Conservation (phyloP, 1,140 invertebrate genomes). For the Drosophila pseudoobscura region DNA sequence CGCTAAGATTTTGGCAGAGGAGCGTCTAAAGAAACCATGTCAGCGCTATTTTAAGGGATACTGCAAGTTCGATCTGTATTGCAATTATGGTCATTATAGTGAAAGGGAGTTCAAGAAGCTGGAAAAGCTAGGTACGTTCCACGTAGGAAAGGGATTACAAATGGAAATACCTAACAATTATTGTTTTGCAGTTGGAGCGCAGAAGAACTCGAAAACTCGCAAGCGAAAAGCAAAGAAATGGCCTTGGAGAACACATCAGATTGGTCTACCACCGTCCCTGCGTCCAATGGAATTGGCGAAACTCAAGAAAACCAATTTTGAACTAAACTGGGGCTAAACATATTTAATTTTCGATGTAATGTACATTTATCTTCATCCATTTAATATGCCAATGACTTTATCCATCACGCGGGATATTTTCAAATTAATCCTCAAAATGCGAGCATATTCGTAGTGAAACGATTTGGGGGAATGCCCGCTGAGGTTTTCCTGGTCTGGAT, state of each 20-base stretch:
- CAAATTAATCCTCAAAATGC: conserved; percentile 62
- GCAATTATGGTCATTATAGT: conserved; percentile 65
- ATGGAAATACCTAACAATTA: not conserved
- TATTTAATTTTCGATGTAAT: not conserved
- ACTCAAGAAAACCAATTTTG: conserved; percentile 31
- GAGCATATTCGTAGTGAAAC: conserved; percentile 71
- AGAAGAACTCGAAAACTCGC: conserved; percentile 21
- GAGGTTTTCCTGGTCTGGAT: conserved; percentile 69
- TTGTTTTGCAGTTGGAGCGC: conserved; percentile 1
- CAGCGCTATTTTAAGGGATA: conserved; percentile 53
- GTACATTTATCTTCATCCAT: conserved; percentile 30
- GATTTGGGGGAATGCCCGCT: conserved; percentile 70
- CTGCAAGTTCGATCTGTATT: conserved; percentile 69
- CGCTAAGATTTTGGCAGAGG: conserved; percentile 40
- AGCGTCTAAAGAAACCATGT: conserved; percentile 59
- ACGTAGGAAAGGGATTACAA: not conserved
- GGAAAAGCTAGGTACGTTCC: conserved; percentile 48
- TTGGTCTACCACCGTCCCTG: conserved; percentile 54
- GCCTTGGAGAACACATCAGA: conserved; percentile 17
- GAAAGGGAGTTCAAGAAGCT: conserved; percentile 55
- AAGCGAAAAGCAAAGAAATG: conserved; percentile 14
- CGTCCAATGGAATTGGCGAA: conserved; percentile 33
- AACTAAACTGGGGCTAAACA: conserved; percentile 43
- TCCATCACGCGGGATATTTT: conserved; percentile 72
- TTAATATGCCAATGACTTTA: conserved; percentile 59